Evolutionary conservation across 2,888 invertebrate genomes (phyloP), one percentile per base, ranked within the genome.

Genomic region (Dicycla oo): DNA sequence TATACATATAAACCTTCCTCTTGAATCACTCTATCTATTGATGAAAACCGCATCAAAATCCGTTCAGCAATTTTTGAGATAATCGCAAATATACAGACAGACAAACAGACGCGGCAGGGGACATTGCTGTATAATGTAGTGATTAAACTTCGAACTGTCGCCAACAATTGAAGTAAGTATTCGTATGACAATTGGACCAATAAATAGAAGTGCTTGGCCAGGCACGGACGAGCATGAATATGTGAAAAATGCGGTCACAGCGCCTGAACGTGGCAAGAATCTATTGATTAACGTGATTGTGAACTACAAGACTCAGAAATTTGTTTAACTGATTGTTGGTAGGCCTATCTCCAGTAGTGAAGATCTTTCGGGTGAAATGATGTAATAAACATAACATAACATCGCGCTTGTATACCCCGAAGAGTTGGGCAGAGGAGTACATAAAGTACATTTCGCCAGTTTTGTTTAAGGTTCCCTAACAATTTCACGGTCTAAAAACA

Each of bases 201-300:
- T 61, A 26, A 61, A 26, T 43, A 61, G 49, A 30, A 47, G n/a
- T 49, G 5, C n/a, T 61, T 26, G 26, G 26, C 20, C 13, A 20
- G n/a, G 62, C 61, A 45, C 5, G 30, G 20, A 10, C n/a, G 47
- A 49, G 47, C 30, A 51, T 38, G 5, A 4, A 23, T 15, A n/a
- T 62, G 49, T 49, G 10, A 49, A 62, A 10, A 62, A 62, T 62
- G 61, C 61, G 61, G 61, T n/a, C 61, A 62, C 26, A 45, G 26
- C 20, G 15, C 45, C 15, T 49, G 5, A n/a, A 49, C 15, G 30
- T 30, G 15, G 15, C 38, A 38, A 30, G 51, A 18, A 62, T 18
- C 15, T 15, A 62, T 62, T 62, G 15, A 61, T 61, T 15, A 20
- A 47, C 3, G 20, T 5, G 0, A 13, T 45, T 20, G 20, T 15